A percentile compares a stretch with the other conserved stretches of the same genome.
phyloP scores from a whole-genome alignment of 2,113 vertebrate genomes.

The Solea senegalensis region DNA sequence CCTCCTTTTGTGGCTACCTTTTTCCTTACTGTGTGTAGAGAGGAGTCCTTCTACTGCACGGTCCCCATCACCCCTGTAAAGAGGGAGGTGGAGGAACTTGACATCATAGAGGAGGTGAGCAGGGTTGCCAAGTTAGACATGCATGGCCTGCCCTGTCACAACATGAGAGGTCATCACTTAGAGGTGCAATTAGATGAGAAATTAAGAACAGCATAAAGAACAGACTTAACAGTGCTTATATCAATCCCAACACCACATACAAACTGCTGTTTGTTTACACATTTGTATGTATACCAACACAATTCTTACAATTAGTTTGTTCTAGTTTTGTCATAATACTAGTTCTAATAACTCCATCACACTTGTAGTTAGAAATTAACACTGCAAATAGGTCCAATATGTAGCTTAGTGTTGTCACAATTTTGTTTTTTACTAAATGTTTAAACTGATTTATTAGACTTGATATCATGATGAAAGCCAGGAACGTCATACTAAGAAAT shows the following conservation, averaged over 20 bases:
- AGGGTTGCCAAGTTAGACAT: constrained; percentile 72
- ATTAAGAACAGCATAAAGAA: neutral
- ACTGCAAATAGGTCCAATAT: neutral
- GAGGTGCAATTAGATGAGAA: constrained; percentile 26
- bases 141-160: constrained; percentile 63
- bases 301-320: constrained; percentile 21
- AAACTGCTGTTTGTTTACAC: constrained; percentile 26
- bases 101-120: constrained; percentile 90
- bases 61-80: constrained; percentile 93
- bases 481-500: neutral
- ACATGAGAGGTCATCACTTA: constrained; percentile 27
- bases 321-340: constrained; percentile 56
- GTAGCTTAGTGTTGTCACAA: constrained; percentile 56
- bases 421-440: neutral
- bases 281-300: constrained; percentile 22
- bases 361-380: constrained; percentile 65
- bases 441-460: neutral
- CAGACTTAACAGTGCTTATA: constrained; percentile 22
- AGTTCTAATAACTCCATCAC: constrained; percentile 57
- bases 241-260: constrained; percentile 9
- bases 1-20: constrained; percentile 42
- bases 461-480: too few species aligned
- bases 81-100: constrained; percentile 88
- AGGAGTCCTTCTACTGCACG: constrained; percentile 91
- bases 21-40: constrained; percentile 81